These are phyloP conservation scores for Laticauda laticaudata DNA, from an alignment of 2,113 vertebrate genomes.

Conservation along the genomic window DNA sequence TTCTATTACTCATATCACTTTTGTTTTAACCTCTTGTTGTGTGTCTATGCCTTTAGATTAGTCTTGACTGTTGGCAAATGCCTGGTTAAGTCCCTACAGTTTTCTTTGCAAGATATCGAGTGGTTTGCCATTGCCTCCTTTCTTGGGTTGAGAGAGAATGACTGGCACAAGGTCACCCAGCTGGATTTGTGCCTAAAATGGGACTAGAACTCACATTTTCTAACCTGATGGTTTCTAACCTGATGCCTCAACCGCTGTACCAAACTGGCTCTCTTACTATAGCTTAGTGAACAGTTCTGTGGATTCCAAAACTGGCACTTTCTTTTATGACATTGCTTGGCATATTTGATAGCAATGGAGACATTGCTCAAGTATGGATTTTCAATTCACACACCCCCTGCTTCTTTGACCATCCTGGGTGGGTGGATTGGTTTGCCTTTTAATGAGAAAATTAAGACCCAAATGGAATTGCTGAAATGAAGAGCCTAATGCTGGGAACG, in stretches of 20 bases:
- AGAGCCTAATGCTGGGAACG: neutral
- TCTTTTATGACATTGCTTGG: neutral
- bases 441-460: neutral
- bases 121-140: no score
- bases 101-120: no score
- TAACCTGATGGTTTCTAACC: neutral
- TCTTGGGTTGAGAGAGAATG: neutral
- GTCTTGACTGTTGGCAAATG: neutral
- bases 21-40: neutral
- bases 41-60: neutral
- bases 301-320: neutral
- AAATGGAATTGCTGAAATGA: conserved; percentile 13
- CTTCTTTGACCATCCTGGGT: neutral
- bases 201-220: neutral
- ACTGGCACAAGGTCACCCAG: neutral
- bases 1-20: neutral
- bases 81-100: no score
- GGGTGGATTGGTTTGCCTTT: neutral
- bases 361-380: neutral
- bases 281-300: neutral
- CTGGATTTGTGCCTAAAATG: neutral
- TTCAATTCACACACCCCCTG: neutral
- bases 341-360: neutral
- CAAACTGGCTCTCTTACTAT: neutral
- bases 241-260: neutral